Evolutionary conservation across 2,113 vertebrate genomes (phyloP).

Genomic region (Calonectris borealis): DNA sequence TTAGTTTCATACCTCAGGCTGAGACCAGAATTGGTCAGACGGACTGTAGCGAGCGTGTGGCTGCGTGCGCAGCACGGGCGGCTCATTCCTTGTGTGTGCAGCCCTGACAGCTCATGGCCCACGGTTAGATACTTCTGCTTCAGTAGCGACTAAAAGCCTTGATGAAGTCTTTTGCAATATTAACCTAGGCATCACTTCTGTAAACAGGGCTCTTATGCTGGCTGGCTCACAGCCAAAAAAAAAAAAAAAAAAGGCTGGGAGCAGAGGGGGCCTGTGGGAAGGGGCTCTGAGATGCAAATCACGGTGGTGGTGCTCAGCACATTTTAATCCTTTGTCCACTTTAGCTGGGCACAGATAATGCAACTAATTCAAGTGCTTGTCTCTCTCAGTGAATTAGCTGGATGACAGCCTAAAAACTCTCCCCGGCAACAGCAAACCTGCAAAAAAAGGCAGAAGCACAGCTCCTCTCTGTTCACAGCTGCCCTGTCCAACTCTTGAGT

Average conservation of each 20-base stretch:
- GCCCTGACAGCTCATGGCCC: not conserved
- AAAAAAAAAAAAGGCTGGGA: not conserved
- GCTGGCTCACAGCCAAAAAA: not conserved
- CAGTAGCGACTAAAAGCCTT: not conserved
- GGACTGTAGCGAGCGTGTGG: not conserved
- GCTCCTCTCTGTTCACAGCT: constrained; percentile 3
- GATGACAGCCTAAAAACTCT: constrained; percentile 39
- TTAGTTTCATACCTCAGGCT: constrained; percentile 9
- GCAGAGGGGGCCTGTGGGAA: constrained; percentile 24
- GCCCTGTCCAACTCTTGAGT: not conserved
- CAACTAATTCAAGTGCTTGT: constrained; percentile 39
- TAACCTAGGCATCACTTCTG: constrained; percentile 24
- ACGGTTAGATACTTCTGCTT: not conserved
- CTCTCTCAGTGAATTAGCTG: constrained; percentile 44
- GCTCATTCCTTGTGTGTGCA: not conserved
- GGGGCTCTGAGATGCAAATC: constrained; percentile 48
- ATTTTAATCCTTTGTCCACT: constrained; percentile 59
- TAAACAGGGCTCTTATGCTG: constrained; percentile 1
- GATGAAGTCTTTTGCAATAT: constrained; percentile 14
- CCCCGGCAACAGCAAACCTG: constrained; percentile 50
- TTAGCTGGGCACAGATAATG: constrained; percentile 42
- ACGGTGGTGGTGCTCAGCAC: constrained; percentile 7
- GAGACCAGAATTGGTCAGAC: not conserved
- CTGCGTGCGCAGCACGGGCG: not conserved
- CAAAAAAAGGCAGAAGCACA: constrained; percentile 6